phyloP scores from a whole-genome alignment of 2,113 vertebrate species.

The Thomomys bottae region DNA sequence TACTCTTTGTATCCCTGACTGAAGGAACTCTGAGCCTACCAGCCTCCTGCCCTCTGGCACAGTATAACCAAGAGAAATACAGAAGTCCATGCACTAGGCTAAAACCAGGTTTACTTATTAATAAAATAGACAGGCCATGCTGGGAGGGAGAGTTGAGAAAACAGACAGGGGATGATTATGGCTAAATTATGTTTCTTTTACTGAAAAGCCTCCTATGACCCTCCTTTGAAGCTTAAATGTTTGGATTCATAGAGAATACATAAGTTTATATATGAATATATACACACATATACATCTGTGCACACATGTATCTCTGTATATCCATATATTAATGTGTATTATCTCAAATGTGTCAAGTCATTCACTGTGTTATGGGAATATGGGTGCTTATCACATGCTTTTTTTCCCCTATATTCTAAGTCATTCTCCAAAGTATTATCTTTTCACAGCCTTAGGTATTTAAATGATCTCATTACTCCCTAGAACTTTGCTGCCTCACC shows the following conservation, averaged over 20 bases:
- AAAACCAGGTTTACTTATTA: conserved; percentile 7
- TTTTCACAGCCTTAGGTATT: background rate
- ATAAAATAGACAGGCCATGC: background rate
- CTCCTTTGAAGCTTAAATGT: background rate
- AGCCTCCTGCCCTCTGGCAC: background rate
- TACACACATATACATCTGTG: background rate
- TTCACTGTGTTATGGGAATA: background rate
- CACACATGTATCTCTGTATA: background rate
- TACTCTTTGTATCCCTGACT: background rate
- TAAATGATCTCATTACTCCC: background rate
- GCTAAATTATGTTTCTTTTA: conserved; percentile 3
- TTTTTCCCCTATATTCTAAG: background rate
- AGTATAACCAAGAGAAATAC: background rate
- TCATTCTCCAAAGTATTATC: conserved; percentile 33
- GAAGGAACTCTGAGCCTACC: background rate
- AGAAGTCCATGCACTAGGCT: background rate
- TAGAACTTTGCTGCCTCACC: background rate
- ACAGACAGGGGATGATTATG: background rate
- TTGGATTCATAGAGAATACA: background rate
- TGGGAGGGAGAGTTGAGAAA: conserved; percentile 4
- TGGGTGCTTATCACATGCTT: background rate
- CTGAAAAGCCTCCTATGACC: background rate
- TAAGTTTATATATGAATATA: background rate
- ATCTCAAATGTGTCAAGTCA: background rate
- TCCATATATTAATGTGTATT: background rate